These are phyloP conservation scores for Steinernema hermaphroditum DNA, from an alignment of 2,888 invertebrate species.

Conservation along the genomic window DNA sequence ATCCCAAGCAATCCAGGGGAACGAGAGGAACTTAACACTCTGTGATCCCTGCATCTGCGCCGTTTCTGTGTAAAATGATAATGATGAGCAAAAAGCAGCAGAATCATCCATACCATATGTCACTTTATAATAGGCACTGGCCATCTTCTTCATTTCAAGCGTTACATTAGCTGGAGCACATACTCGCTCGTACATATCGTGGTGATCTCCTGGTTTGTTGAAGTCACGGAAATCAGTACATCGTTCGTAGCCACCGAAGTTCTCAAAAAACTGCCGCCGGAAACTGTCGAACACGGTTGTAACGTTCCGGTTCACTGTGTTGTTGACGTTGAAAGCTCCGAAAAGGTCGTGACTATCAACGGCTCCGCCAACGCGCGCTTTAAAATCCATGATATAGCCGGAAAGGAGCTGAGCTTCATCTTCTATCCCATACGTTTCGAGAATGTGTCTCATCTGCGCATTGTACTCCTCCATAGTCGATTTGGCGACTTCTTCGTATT, in stretches of 20 bases:
- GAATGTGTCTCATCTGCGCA: slow-evolving; percentile 14
- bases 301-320: slow-evolving; percentile 58
- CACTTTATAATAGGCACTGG: slow-evolving; percentile 50
- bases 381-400: slow-evolving; percentile 50
- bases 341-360: slow-evolving; percentile 58
- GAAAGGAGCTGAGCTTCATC: slow-evolving; percentile 61
- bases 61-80: background rate
- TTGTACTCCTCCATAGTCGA: too few relatives aligned
- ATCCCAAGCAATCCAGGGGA: background rate
- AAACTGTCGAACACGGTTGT: slow-evolving; percentile 36
- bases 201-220: background rate
- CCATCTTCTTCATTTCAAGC: slow-evolving; percentile 44
- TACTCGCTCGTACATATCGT: background rate
- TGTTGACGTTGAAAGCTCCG: slow-evolving; percentile 51
- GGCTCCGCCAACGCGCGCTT: slow-evolving; percentile 58
- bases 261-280: slow-evolving; percentile 44
- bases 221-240: slow-evolving; percentile 23
- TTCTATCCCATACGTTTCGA: slow-evolving; percentile 58
- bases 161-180: slow-evolving; percentile 32
- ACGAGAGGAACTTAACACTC: background rate
- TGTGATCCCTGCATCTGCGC: background rate
- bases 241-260: slow-evolving; percentile 22
- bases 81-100: background rate
- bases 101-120: slow-evolving; percentile 44
- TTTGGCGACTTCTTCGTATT: background rate